Evolutionary conservation across 2,113 vertebrate species (phyloP), one percentile per base, ranked within the genome.

Genomic region (Camelus dromedarius): DNA sequence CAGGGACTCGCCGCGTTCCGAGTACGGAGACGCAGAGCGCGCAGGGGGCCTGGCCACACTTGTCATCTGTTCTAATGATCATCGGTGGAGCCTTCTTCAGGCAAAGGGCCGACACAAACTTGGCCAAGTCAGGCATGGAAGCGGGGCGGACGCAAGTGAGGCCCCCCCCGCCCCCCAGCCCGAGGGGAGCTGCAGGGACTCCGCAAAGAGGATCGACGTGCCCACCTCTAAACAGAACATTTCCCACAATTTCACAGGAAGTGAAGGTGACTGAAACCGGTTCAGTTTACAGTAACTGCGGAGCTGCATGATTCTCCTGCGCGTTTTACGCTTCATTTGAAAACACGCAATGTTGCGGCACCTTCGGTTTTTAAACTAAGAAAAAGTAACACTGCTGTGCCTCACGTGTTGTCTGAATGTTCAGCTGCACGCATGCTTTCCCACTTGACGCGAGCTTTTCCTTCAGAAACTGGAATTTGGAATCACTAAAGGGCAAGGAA

Each of bases 301-400:
- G 6, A 35, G 20, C 14, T 16, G 52, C 46, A 6, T 7, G 28
- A 42, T 32, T 46, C 66, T 54, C 8, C 3, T 20, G 14, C 62
- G 52, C 54, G n/a, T 19, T 30, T 30, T 54, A 67, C 1, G 3
- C 32, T 73, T 69, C 18, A 5, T 54, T 52, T 66, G 79, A 89
- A 54, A 54, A 22, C 35, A 30, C 0, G 5, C 13, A 15, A 11
- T 12, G 11, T 2, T 20, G 58, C 0, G 42, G 62, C 52, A 16
- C 14, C 26, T 89, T 90, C 11, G 8, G 48, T 92, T 52, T 89
- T 79, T 6, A 91, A 75, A 70, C 73, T 13, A 46, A 50, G n/a
- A 80, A 87, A 77, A 82, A 11, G 38, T 2, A 30, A 46, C 20
- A 11, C 22, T 26, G 26, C 15, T 0, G 7, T 56, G 58, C 67